A percentile compares a stretch with the other conserved stretches of the same genome.
phyloP scores from a whole-genome alignment of 2,113 vertebrate genomes.

The Triplophysa dalaica region DNA sequence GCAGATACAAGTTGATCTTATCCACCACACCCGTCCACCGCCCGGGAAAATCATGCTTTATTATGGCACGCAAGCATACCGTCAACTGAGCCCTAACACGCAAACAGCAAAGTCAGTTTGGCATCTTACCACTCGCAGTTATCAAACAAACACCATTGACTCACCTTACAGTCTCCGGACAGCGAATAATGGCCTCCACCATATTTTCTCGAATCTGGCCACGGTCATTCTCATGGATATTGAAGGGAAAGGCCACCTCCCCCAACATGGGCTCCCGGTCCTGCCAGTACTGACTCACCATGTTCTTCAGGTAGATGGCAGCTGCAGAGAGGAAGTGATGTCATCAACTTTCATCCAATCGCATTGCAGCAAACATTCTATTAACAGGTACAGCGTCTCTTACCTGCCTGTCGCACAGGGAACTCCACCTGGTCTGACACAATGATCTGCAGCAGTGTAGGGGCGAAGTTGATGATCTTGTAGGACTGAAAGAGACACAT shows the following conservation, averaged over 20 bases:
- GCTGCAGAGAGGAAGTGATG: conserved; percentile 66
- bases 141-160: not conserved
- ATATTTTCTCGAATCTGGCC: conserved; percentile 94
- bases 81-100: conserved; percentile 87
- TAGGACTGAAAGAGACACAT: conserved; percentile 84
- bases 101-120: not conserved
- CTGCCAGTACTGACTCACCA: conserved; percentile 97
- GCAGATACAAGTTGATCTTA: conserved; percentile 88
- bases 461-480: conserved; percentile 98
- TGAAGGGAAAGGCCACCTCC: conserved; percentile 89
- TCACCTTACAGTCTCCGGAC: conserved; percentile 92
- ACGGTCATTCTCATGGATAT: conserved; percentile 95
- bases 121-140: not conserved
- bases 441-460: conserved; percentile 94
- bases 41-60: conserved; percentile 95
- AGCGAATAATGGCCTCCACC: conserved; percentile 93
- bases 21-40: conserved; percentile 93
- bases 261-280: conserved; percentile 88
- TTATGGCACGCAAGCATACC: conserved; percentile 91
- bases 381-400: conserved; percentile 51
- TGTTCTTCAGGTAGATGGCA: conserved; percentile 98
- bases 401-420: conserved; percentile 95
- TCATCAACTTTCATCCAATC: not conserved
- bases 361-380: not conserved
- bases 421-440: conserved; percentile 96